Base-by-base conservation (phyloP, 2,888 invertebrate genomes). In the Ernsta delagoae region DNA sequence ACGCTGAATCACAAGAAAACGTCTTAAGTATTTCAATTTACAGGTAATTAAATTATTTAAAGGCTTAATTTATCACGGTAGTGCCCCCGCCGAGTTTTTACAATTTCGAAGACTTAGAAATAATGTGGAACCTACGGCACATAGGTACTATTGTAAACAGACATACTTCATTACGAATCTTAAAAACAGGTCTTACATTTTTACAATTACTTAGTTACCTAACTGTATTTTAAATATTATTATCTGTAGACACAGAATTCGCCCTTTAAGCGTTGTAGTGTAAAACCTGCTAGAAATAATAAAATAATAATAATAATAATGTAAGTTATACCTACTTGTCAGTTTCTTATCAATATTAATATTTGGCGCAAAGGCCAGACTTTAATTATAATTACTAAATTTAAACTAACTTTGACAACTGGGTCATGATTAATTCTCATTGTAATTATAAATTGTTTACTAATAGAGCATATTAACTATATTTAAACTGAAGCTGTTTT, bases 1-100 rank as follows among this genome's bases (percentile, higher is more conserved):
- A 98, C 78, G 89, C 95, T 0, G 94, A 95, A 36, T 94, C 96
- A 4, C 95, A 96, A 72, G 96, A 96, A 77, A 94, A 96, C 71
- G 94, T 96, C 36, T 91, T 97, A 72, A 96, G 97, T 83, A 95
- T 97, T 50, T 97, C 97, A 16, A 97, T 98, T 83, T 98, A 97
- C 89, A 97, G 97, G 97, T 97, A 88, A 59, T 4, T 59, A 4
- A 24, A 50, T 16, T 11, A 5, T 12, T 1, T 24, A 24, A 24
- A 24, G 24, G 24, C 24, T 24, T 24, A 24, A 24, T 24, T 24
- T 24, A 24, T 24, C n/a, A n/a, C n/a, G n/a, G n/a, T n/a, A n/a
- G n/a, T n/a, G n/a, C n/a, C n/a, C n/a, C n/a, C n/a, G n/a, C n/a
- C n/a, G n/a, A n/a, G n/a, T n/a, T n/a, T 24, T 24, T 24, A 24